Conservation (phyloP, 2,888 invertebrate species). For the Idaea biselata region DNA sequence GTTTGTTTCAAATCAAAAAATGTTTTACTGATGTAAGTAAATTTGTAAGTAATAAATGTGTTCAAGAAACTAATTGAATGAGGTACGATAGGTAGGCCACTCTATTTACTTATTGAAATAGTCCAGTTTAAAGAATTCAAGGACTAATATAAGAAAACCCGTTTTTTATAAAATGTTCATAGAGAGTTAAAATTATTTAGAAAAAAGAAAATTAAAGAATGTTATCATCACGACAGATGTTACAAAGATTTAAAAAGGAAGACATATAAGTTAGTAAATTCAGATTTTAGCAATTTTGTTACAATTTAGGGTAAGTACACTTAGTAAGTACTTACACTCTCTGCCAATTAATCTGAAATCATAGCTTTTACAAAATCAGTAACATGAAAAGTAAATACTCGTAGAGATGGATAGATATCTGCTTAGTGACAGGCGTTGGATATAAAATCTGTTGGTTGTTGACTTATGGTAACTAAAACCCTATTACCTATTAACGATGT, state of each 20-base stretch:
- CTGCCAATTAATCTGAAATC: conserved; percentile 5
- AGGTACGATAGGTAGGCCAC: not conserved
- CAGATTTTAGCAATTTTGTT: not conserved
- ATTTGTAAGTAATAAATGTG: too few species aligned
- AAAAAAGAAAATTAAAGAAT: not conserved
- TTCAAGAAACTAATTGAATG: too few species aligned
- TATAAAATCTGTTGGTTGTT: too few species aligned
- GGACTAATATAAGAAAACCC: not conserved
- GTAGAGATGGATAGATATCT: not conserved
- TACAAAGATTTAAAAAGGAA: not conserved
- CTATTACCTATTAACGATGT: too few species aligned
- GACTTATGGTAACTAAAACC: too few species aligned
- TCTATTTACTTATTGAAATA: not conserved
- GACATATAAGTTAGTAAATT: not conserved
- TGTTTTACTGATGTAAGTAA: too few species aligned
- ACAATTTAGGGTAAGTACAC: not conserved
- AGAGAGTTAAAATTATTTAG: conserved; percentile 8
- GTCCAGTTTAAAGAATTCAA: not conserved
- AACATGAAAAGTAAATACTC: not conserved
- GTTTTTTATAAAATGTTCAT: not conserved
- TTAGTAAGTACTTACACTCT: not conserved
- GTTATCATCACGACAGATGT: not conserved
- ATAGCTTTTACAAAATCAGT: not conserved
- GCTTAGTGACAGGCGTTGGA: too few species aligned
- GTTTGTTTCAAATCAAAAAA: too few species aligned